Base-by-base conservation (phyloP, 1,140 invertebrate genomes). In the Diorhabda sublineata region DNA sequence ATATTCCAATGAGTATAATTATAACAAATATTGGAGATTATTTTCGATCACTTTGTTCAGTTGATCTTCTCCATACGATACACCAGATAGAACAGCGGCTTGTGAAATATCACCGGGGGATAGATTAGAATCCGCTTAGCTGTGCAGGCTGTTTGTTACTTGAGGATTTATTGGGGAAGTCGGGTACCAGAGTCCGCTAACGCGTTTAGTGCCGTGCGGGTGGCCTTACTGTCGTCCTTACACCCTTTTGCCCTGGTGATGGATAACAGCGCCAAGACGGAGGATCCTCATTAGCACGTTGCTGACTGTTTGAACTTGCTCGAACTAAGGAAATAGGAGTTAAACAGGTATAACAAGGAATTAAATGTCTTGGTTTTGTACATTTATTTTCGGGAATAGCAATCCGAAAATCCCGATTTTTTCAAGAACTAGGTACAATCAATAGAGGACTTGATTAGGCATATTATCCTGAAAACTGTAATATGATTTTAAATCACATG, bases 101-200 rank as follows among this genome's bases (percentile, higher is more conserved):
- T 68, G 74, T 76, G 73, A 76, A 76, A 76, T 76, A 76, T 76
- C 73, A 74, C 74, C 74, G 69, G 69, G 74, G 74, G 73, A 76
- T 74, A 76, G 74, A 76, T 76, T 76, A 76, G 73, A 76, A 76
- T 76, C 74, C 74, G 74, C 74, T 74, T 76, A 76, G 73, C 69
- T 68, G 67, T 66, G 74, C 68, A 63, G 71, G 74, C 67, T 71
- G 74, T 76, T 74, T 76, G 74, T 74, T 76, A 75, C 73, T 76
- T 73, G 68, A 71, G 73, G 74, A 76, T 76, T 76, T 76, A 76
- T 76, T 73, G 71, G 71, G 73, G 71, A 69, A 67, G 52, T 63
- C 68, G 58, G 66, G 70, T 72, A 71, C 64, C 66, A 64, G 43
- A 43, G 7, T 9, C 66, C 70, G 74, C 74, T 76, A 76, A 76